A percentile compares a stretch with the other conserved stretches of the same genome.
Conservation (phyloP, 2,888 invertebrate genomes). For the Callyntrura guangdongensis region DNA sequence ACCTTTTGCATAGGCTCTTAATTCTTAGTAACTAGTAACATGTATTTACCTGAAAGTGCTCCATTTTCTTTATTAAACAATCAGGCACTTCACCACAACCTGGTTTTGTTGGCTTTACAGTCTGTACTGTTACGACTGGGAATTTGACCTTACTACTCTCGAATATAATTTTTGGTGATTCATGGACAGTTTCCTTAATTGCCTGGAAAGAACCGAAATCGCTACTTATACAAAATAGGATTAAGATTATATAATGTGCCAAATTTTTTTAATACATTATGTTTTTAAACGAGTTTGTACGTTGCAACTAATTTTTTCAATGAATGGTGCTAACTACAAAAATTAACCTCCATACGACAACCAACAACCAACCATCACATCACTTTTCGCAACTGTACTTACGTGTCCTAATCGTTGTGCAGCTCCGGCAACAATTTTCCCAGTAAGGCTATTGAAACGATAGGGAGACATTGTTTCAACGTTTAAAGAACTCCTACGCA, state of each 20-base stretch:
- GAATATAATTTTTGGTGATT: conserved; percentile 72
- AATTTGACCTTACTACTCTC: conserved; percentile 61
- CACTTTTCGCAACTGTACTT: no score
- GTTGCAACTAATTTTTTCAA: no score
- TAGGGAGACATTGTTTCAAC: conserved; percentile 44
- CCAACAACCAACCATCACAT: no score
- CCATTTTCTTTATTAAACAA: conserved; percentile 56
- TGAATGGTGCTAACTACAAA: no score
- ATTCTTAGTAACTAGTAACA: no score
- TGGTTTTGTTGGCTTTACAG: conserved; percentile 29
- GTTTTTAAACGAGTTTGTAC: no score
- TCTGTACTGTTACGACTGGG: conserved; percentile 21
- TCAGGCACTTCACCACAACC: conserved; percentile 54
- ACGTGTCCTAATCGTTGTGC: conserved; percentile 44
- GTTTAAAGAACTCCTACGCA: no score
- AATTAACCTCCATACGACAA: no score
- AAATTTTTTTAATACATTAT: no score
- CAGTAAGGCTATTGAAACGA: conserved; percentile 53
- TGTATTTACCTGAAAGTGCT: conserved; percentile 77
- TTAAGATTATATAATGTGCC: no score
- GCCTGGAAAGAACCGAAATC: conserved; percentile 30
- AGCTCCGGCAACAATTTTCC: conserved; percentile 53
- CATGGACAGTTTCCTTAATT: conserved; percentile 46
- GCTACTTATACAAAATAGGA: no score
- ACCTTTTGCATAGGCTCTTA: not conserved